phyloP scores from a whole-genome alignment of 2,888 invertebrate species.

The Nymphalis c-album region DNA sequence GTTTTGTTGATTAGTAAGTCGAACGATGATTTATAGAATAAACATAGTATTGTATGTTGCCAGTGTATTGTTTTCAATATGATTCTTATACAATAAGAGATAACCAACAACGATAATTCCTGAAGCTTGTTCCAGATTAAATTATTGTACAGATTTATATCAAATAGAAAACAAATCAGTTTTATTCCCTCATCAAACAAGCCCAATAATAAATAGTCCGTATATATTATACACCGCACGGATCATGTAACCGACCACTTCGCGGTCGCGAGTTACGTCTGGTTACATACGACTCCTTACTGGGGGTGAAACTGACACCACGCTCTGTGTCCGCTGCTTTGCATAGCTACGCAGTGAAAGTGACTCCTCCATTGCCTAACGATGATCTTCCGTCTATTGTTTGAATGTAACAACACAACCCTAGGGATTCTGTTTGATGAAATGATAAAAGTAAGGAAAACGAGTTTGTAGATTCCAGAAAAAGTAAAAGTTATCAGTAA shows the following conservation, averaged over 20 bases:
- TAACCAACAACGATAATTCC: no score
- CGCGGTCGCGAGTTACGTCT: slow-evolving; percentile 37
- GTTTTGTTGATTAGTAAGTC: no score
- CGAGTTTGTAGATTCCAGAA: no score
- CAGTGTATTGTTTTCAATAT: no score
- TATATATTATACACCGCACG: neutral
- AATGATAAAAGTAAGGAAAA: no score
- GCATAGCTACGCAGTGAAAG: slow-evolving; percentile 17
- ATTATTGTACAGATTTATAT: no score
- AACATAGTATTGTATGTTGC: no score
- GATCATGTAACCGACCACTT: neutral
- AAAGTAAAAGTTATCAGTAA: no score
- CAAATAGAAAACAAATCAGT: neutral
- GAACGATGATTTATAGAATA: no score
- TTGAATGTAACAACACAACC: neutral
- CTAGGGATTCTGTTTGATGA: neutral
- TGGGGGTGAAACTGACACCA: slow-evolving; percentile 51
- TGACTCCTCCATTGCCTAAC: slow-evolving; percentile 12
- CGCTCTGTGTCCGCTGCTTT: neutral
- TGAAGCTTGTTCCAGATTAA: no score
- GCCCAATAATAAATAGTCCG: neutral
- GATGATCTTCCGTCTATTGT: slow-evolving; percentile 7
- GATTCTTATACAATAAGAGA: no score
- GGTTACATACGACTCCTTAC: slow-evolving; percentile 40
- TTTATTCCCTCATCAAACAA: neutral